These are phyloP conservation scores for Vespertilio murinus DNA, from an alignment of 2,797 vertebrate species.

Conservation along the genomic window DNA sequence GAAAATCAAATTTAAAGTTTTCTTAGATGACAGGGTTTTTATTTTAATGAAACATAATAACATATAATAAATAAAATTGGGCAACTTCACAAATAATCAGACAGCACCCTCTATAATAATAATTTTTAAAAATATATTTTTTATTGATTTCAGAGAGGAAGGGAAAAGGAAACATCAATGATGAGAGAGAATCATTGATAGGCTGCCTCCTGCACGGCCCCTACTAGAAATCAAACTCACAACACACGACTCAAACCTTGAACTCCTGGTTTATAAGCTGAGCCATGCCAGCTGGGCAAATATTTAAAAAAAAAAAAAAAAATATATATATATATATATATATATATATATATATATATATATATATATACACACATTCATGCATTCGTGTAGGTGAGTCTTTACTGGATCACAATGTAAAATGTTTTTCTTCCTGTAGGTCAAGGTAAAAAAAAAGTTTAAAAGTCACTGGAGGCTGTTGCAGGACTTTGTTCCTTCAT, in stretches of 20 bases:
- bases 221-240: too few species aligned
- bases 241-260: background rate
- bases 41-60: background rate
- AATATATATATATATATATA: too few species aligned
- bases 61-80: constrained; percentile 5
- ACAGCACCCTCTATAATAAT: background rate
- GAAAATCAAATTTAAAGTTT: constrained; percentile 47
- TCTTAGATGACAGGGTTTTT: background rate
- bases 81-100: background rate
- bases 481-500: background rate
- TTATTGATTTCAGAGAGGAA: background rate
- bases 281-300: background rate
- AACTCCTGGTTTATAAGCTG: background rate
- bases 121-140: background rate
- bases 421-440: background rate
- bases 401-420: background rate
- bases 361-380: background rate
- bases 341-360: too few species aligned
- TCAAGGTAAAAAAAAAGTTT: background rate
- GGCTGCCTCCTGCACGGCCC: background rate
- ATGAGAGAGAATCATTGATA: background rate
- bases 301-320: too few species aligned
- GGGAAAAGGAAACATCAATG: background rate
- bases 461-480: background rate
- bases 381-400: background rate